These are phyloP conservation scores for Oligia fasciuncula DNA, from an alignment of 2,888 invertebrate genomes.

Conservation along the genomic window DNA sequence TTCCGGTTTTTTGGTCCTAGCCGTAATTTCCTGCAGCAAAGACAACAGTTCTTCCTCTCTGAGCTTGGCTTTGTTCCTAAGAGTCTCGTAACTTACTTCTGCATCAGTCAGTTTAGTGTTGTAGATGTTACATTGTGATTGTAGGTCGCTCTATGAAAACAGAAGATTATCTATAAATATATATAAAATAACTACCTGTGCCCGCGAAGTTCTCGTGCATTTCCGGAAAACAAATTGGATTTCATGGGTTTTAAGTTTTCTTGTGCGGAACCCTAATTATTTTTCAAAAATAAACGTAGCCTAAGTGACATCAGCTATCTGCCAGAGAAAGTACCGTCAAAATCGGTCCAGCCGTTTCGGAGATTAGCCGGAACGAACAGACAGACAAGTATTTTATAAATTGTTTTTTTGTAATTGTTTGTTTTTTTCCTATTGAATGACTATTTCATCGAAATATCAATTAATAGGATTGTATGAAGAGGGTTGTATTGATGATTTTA, in stretches of 20 bases:
- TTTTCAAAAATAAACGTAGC: background rate
- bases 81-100: constrained; percentile 88
- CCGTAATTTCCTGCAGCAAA: constrained; percentile 79
- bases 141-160: constrained; percentile 74
- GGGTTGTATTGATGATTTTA: too few relatives aligned
- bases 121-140: constrained; percentile 74
- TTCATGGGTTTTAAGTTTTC: background rate
- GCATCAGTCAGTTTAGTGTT: constrained; percentile 82
- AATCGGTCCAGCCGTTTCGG: too few relatives aligned
- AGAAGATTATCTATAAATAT: background rate
- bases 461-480: too few relatives aligned
- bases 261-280: background rate
- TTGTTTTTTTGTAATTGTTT: too few relatives aligned
- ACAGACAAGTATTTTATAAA: too few relatives aligned
- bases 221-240: background rate
- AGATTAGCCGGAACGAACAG: too few relatives aligned
- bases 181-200: too few relatives aligned
- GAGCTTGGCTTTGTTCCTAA: constrained; percentile 86
- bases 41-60: constrained; percentile 90
- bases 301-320: background rate
- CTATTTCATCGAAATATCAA: too few relatives aligned
- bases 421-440: too few relatives aligned
- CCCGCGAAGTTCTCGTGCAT: background rate
- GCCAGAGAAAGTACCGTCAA: too few relatives aligned
- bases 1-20: constrained; percentile 67